Conservation (phyloP, 1,140 invertebrate genomes). For the Bombus difficillimus region DNA sequence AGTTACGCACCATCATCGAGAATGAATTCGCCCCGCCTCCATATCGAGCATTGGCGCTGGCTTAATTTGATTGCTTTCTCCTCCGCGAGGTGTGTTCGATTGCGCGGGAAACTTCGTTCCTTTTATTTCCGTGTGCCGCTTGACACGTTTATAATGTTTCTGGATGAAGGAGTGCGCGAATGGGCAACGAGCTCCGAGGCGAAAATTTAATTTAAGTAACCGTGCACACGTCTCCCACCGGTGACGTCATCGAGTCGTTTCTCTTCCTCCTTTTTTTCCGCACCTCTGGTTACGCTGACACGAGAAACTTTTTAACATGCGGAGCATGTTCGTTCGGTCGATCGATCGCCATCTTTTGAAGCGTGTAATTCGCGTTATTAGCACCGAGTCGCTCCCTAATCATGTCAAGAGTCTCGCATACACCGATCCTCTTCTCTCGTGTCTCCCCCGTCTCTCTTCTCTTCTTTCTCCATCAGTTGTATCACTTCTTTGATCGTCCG, state of each 20-base stretch:
- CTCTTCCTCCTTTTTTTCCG: neutral
- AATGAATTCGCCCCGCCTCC: slow-evolving; percentile 20
- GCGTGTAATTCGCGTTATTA: slow-evolving; percentile 50
- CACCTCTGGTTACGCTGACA: neutral
- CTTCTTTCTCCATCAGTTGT: neutral
- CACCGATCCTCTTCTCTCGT: neutral
- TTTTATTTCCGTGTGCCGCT: slow-evolving; percentile 9
- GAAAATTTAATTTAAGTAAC: slow-evolving; percentile 61
- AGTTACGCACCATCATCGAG: slow-evolving; percentile 24
- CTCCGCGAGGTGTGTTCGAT: slow-evolving; percentile 30
- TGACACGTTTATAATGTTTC: slow-evolving; percentile 34
- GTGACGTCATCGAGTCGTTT: slow-evolving; percentile 25
- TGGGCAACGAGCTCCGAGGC: neutral
- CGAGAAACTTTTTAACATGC: slow-evolving; percentile 12
- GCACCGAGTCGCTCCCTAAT: slow-evolving; percentile 44
- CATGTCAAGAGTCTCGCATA: slow-evolving; percentile 48
- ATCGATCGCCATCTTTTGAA: slow-evolving; percentile 36
- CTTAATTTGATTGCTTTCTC: slow-evolving; percentile 48
- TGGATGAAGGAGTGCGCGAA: neutral
- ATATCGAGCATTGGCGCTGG: neutral
- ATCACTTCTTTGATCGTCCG: neutral
- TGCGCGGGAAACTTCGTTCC: slow-evolving; percentile 27
- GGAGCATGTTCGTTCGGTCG: slow-evolving; percentile 28
- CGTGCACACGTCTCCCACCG: slow-evolving; percentile 12
- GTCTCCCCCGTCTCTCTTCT: neutral